phyloP scores from a whole-genome alignment of 1,140 invertebrate species.

The Holotrichia oblita region DNA sequence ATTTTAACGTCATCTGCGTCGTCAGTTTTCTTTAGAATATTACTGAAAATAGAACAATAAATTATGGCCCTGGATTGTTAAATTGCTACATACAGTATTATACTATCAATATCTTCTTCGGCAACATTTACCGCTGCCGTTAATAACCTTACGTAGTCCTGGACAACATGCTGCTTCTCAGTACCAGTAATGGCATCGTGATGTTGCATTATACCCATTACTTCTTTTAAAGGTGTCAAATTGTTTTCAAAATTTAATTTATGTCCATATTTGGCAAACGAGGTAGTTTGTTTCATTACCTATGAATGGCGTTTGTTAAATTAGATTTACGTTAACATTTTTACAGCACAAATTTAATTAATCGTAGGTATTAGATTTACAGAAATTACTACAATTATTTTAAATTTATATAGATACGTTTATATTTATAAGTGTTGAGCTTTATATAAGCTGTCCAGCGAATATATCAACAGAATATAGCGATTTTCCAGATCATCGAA shows the following conservation, averaged over 20 bases:
- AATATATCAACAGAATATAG: no score
- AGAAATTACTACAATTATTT: no score
- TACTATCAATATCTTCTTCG: slow-evolving; percentile 24
- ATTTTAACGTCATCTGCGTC: slow-evolving; percentile 31
- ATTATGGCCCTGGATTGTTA: background rate
- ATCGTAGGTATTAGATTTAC: background rate
- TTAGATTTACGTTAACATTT: background rate
- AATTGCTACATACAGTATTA: slow-evolving; percentile 32
- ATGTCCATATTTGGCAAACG: slow-evolving; percentile 51
- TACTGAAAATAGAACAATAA: slow-evolving; percentile 21
- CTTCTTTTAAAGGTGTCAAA: slow-evolving; percentile 58
- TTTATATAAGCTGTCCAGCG: no score
- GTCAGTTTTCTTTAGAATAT: slow-evolving; percentile 29
- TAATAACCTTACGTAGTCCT: slow-evolving; percentile 76
- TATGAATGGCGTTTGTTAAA: slow-evolving; percentile 44
- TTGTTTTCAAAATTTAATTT: slow-evolving; percentile 43
- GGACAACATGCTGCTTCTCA: slow-evolving; percentile 75
- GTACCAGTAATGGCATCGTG: slow-evolving; percentile 75
- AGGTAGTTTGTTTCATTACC: slow-evolving; percentile 63
- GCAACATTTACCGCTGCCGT: slow-evolving; percentile 64
- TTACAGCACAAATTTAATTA: background rate
- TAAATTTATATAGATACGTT: no score
- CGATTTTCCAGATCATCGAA: no score
- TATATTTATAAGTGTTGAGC: no score
- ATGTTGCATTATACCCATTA: slow-evolving; percentile 75